Base-by-base conservation (phyloP, 2,888 invertebrate genomes). In the Acleris emargana region DNA sequence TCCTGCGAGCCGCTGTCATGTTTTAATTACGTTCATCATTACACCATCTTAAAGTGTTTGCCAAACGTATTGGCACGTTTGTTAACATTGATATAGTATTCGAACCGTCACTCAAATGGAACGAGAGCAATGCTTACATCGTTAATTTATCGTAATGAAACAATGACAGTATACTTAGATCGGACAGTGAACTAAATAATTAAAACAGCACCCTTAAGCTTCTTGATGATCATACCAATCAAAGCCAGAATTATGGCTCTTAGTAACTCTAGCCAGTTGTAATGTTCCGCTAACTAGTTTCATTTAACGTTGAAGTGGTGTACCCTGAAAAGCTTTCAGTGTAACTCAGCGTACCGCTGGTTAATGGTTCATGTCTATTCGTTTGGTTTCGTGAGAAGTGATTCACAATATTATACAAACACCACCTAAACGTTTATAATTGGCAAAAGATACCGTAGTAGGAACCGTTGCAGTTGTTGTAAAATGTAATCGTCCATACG, bases 71-170 rank as follows among this genome's bases (percentile, higher is more conserved):
- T 75, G 73, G 70, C 72, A 72, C 70, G 68, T 68, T 67, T 67
- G 69, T 66, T 71, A 59, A 64, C 68, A 71, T 70, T 72, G 70
- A 76, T 73, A 38, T 67, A 69, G 69, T 68, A 64, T 59, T 57
- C 49, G 47, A 50, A 67, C 64, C 62, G 66, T 62, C 69, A 68
- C 57, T 69, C 64, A 54, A 50, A 58, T 59, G 53, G 66, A 61
- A 63, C 66, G 47, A 59, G 53, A 58, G 38, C 38, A 20, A 59
- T 51, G 50, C 52, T 22, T 51, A 45, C 32, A 22, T 66, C 28
- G 64, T 64, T 45, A 66, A 66, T 55, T 38, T 60, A 57, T 47
- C 45, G n/a, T 52, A 62, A 50, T 57, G 53, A 17, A 51, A 52
- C 42, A n/a, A 53, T 49, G 47, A 62, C 58, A 62, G 16, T 25